Evolutionary conservation across 2,113 vertebrate genomes (phyloP), one percentile per base, ranked within the genome.

Genomic region (Sceloporus undulatus): DNA sequence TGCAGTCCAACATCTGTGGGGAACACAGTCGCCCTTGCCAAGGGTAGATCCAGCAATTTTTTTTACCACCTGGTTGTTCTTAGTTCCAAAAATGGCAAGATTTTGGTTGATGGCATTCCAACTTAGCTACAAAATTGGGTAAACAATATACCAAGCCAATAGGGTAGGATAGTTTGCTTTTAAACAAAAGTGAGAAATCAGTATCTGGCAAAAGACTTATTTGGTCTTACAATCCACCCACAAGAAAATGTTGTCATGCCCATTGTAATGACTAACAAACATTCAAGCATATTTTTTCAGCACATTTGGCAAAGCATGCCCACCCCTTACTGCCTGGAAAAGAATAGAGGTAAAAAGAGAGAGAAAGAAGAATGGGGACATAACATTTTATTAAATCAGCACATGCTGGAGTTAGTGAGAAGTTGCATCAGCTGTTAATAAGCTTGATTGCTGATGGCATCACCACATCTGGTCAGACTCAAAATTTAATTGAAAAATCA

Each of bases 51-150:
- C 85, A 85, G 74, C 82, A 42, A 1, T 73, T 73, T 76, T 84
- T 40, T 66, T 38, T n/a, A 48, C 42, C 3, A 48, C 68, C 40
- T 66, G 59, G 27, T 38, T 85, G 42, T 85, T 85, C 83, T 85
- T 75, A 85, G 52, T 34, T 78, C 34, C 40, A 68, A 86, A 92
- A 77, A n/a, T 29, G 76, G 34, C 40, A 83, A 23, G 2, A 1
- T 77, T 88, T 34, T 88, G 65, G 16, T 81, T 82, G 5, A 66
- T 88, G 85, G 18, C 83, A 23, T 84, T 90, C 78, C 62, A 48
- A 68, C 84, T 70, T 66, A 21, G 5, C 21, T 85, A 54, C 79
- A 71, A 68, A 80, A 38, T 10, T 84, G 42, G 21, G 8, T 54
- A 16, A 68, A 78, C 59, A 62, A 65, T 54, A 40, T 65, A 18